Base-by-base conservation (phyloP, 1,140 invertebrate genomes). In the Oreohelix idahoensis region DNA sequence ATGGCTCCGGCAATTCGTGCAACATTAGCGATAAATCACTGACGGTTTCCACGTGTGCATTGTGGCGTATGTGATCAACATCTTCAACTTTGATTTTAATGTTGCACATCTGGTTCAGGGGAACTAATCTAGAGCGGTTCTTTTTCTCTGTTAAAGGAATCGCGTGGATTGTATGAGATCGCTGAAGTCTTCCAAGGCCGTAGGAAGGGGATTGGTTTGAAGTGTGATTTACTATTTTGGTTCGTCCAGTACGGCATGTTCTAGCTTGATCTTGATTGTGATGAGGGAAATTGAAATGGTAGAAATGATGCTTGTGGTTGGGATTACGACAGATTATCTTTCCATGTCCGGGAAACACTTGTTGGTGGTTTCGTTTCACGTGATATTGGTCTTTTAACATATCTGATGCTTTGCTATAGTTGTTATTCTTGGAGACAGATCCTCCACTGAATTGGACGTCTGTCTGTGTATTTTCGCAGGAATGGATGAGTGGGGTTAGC, bases 261-360 rank as follows among this genome's bases (percentile, higher is more conserved):
- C 32, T 45, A 35, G 11, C 8, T 17, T 66, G 63, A 10, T 29
- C 11, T 45, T 76, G 74, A 17, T 32, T 4, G 17, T 66, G 63
- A 66, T 66, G n/a, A 13, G 29, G 63, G 32, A 66, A 32, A n/a
- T 66, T 66, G 29, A 66, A 32, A 23, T 66, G 63, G 63, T 66
- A 32, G 63, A 32, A 66, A 5, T 66, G 63, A 32, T 66, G 63
- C 29, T 13, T 39, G 45, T 76, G 74, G 74, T 51, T 76, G 5
- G 42, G 71, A 78, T 79, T 42, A 42, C 58, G 70, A 70, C 83
- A 32, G 71, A 80, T 38, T 36, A 79, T n/a, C 69, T 32, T 29
- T 17, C 63, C 17, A 10, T 32, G 29, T 58, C 53, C 53, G 20
- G 10, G 1, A 23, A 15, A 20, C 23, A 5, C 15, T 4, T 58